Percentiles rank a stretch among this genome's conserved stretches.
Evolutionary conservation across 92 coral and sea anemone species (phyloP).

Genomic region (Parazoanthus swiftii): DNA sequence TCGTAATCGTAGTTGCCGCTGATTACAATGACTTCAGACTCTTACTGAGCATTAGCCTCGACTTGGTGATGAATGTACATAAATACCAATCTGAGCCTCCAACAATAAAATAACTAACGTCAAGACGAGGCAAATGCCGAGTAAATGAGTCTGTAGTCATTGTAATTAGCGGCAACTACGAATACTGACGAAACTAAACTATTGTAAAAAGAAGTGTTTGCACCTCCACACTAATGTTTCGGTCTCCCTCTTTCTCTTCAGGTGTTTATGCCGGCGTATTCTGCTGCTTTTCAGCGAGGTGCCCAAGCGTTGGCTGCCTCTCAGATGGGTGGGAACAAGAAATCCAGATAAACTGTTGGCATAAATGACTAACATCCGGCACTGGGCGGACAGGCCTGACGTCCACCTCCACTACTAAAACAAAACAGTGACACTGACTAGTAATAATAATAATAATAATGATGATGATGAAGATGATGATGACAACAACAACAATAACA

Average conservation of each 20-base stretch:
- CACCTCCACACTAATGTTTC: not conserved
- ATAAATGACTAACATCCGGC: not conserved
- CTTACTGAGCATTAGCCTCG: no score
- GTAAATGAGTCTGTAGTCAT: no score
- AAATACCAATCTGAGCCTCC: no score
- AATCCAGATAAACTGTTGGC: constrained; percentile 5
- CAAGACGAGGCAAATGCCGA: no score
- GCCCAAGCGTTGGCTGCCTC: constrained; percentile 68
- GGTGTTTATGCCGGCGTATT: constrained; percentile 77
- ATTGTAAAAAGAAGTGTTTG: not conserved
- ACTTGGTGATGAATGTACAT: no score
- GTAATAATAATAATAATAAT: no score
- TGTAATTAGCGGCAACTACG: no score
- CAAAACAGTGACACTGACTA: not conserved
- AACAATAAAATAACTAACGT: no score
- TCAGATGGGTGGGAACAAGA: constrained; percentile 40
- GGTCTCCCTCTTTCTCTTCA: constrained; percentile 23
- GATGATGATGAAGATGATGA: not conserved
- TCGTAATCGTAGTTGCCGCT: no score
- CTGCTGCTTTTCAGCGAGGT: constrained; percentile 75
- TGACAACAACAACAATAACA: not conserved
- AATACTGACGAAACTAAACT: no score
- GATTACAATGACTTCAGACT: no score
- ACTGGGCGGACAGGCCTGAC: not conserved
- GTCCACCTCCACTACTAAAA: not conserved